Evolutionary conservation across 1,140 invertebrate species (phyloP).

Genomic region (Brachionus asplanchnoidis): DNA sequence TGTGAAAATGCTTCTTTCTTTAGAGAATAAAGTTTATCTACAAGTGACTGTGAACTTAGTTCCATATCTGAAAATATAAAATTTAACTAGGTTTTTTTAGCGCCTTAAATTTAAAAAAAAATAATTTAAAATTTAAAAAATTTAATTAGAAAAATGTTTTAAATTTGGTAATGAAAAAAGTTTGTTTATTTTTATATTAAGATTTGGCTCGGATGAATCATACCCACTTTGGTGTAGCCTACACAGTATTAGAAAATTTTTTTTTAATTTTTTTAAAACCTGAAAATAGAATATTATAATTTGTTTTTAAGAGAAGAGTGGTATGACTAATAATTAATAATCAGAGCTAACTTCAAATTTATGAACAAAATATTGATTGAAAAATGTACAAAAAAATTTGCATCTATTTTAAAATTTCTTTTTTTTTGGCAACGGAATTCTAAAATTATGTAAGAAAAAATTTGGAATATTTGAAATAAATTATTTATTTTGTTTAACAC

Average conservation of each 20-base stretch:
- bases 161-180: background rate
- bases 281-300: background rate
- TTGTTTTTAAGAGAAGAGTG: background rate
- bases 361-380: too few species aligned
- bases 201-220: background rate
- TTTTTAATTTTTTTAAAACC: background rate
- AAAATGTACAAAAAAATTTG: too few species aligned
- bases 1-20: conserved; percentile 14
- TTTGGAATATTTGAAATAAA: background rate
- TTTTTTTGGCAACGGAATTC: background rate
- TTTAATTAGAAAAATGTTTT: background rate
- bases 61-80: background rate
- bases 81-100: background rate
- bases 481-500: background rate
- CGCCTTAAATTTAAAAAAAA: background rate
- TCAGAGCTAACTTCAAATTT: background rate
- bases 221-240: background rate
- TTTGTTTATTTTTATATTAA: background rate
- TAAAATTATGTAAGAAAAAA: background rate
- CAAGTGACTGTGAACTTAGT: background rate
- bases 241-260: background rate
- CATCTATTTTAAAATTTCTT: too few species aligned
- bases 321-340: background rate
- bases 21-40: background rate
- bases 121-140: background rate